Evolutionary conservation across 1,140 invertebrate genomes (phyloP).

Genomic region (Lethocerus indicus): DNA sequence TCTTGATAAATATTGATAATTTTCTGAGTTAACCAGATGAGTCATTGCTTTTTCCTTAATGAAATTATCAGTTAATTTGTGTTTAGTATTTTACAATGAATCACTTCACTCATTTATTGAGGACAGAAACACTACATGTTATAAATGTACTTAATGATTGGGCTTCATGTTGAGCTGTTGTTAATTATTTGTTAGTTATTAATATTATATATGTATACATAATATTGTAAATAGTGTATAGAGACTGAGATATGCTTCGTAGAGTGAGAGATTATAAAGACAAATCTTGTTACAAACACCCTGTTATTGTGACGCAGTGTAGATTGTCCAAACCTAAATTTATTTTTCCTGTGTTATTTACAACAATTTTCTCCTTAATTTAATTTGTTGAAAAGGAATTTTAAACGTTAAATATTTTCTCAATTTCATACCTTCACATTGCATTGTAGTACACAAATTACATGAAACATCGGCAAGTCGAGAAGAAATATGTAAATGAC

Average conservation of each 20-base stretch:
- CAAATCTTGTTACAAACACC: not conserved
- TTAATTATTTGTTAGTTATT: slow-evolving; percentile 15
- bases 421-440: not conserved
- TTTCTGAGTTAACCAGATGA: too few species aligned
- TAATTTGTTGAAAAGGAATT: not conserved
- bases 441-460: not conserved
- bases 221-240: slow-evolving; percentile 16
- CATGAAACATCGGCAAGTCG: too few species aligned
- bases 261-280: slow-evolving; percentile 2
- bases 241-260: slow-evolving; percentile 11
- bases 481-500: too few species aligned
- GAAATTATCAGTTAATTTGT: too few species aligned
- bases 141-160: slow-evolving; percentile 10
- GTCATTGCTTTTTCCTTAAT: too few species aligned
- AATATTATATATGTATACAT: slow-evolving; percentile 11
- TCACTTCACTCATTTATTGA: too few species aligned
- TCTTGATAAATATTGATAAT: too few species aligned
- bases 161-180: slow-evolving; percentile 13
- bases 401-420: not conserved
- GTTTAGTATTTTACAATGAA: too few species aligned
- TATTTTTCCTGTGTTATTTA: too few species aligned
- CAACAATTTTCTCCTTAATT: too few species aligned
- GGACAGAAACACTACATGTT: not conserved
- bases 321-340: not conserved
- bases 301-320: not conserved